These are phyloP conservation scores for Timema cristinae DNA, from an alignment of 2,888 invertebrate species.

Conservation along the genomic window DNA sequence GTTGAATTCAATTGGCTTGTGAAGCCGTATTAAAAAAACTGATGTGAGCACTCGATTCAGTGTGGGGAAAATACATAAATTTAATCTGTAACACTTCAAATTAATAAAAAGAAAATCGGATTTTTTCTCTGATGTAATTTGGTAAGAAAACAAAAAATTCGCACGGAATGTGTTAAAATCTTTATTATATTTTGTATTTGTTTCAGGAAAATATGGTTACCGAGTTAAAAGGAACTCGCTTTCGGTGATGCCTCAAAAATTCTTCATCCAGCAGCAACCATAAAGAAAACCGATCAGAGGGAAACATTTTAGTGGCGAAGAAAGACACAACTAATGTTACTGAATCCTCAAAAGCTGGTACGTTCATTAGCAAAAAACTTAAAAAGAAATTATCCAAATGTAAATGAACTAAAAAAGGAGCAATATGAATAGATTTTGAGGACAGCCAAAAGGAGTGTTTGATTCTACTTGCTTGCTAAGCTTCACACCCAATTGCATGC, in stretches of 20 bases:
- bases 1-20: too few species aligned
- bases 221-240: too few species aligned
- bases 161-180: too few species aligned
- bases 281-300: background rate
- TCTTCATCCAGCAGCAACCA: conserved; percentile 2
- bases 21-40: too few species aligned
- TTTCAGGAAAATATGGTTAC: too few species aligned
- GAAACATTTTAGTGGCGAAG: background rate
- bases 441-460: conserved; percentile 1
- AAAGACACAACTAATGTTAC: background rate
- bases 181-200: background rate
- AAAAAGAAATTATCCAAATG: background rate
- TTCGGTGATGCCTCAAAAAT: background rate
- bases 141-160: background rate
- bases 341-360: too few species aligned
- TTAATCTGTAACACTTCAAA: too few species aligned
- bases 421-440: conserved; percentile 7
- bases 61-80: too few species aligned
- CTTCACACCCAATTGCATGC: background rate
- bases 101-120: too few species aligned
- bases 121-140: background rate
- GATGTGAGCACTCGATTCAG: too few species aligned
- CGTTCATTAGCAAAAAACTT: conserved; percentile 2
- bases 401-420: conserved; percentile 7
- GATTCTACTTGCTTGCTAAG: conserved; percentile 5